These are phyloP conservation scores for Cylindroiulus punctatus DNA, from an alignment of 2,888 invertebrate genomes.

Conservation along the genomic window DNA sequence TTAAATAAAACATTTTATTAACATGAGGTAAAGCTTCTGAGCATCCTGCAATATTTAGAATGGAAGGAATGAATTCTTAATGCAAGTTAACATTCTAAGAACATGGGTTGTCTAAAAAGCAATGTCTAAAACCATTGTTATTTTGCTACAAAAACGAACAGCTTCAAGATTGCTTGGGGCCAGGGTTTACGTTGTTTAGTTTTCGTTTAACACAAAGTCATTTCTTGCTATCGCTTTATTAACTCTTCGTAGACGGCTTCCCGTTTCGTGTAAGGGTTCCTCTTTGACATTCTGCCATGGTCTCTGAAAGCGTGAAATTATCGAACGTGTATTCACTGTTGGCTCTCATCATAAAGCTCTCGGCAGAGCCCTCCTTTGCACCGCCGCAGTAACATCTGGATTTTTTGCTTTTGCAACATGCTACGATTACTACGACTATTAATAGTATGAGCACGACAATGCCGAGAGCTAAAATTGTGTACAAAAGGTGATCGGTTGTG, in stretches of 20 bases:
- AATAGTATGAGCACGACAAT: constrained; percentile 12
- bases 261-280: background rate
- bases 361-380: constrained; percentile 47
- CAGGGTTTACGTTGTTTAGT: too few relatives aligned
- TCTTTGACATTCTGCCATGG: constrained; percentile 46
- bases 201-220: too few relatives aligned
- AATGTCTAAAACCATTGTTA: background rate
- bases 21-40: background rate
- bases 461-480: background rate
- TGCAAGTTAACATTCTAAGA: background rate
- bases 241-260: background rate
- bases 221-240: background rate
- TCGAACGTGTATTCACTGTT: constrained; percentile 54
- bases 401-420: constrained; percentile 5
- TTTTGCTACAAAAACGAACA: background rate
- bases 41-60: background rate
- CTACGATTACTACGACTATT: constrained; percentile 31
- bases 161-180: background rate
- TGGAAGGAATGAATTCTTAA: background rate
- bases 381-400: background rate
- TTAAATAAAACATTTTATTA: background rate
- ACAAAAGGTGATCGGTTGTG: constrained; percentile 25
- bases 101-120: too few relatives aligned
- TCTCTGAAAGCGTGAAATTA: constrained; percentile 52
- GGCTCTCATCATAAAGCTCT: constrained; percentile 50